Base-by-base conservation (phyloP, 2,888 invertebrate species). In the Coelinius sp. region DNA sequence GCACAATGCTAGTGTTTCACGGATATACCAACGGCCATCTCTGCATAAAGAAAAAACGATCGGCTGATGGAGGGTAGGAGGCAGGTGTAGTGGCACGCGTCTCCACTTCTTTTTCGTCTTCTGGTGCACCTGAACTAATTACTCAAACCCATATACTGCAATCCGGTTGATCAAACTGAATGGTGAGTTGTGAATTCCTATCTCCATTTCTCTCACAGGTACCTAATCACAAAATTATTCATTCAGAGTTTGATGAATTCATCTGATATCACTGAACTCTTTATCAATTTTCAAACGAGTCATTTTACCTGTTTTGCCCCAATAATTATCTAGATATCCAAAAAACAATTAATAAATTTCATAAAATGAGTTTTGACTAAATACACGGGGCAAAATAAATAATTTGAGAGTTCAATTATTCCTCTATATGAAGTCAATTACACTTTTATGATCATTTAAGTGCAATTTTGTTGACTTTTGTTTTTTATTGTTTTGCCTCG, bases 51-150 rank as follows among this genome's bases (percentile, higher is more conserved):
- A 59, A 59, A n/a, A 59, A 35, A 59, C 17, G 59, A 59, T 59
- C 31, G 59, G 59, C 31, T 17, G 59, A 59, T 35, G 20, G 31
- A 59, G 59, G 49, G 31, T 14, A 35, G 25, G 17, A 59, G 53
- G 59, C 59, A 59, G 59, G 59, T 59, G 59, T 59, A 12, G 59
- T 59, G 59, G 59, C 59, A 59, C 59, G 59, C 59, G 59, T 59
- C 59, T 35, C 31, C 59, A 59, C 35, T 59, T 59, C 59, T 59
- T 59, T 59, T 35, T n/a, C n/a, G 31, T 31, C 14, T 20, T 59
- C 20, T 59, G 59, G 31, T 59, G 59, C 59, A 59, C 59, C 59
- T 59, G 59, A 59, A 59, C 59, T 59, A 59, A 59, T 59, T 59
- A 59, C 59, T 59, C 59, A 59, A 31, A 59, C 59, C n/a, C 25